Percentiles rank a stretch among this genome's conserved stretches.
phyloP scores from a whole-genome alignment of 2,797 vertebrate genomes.

The Phataginus tetradactyla region DNA sequence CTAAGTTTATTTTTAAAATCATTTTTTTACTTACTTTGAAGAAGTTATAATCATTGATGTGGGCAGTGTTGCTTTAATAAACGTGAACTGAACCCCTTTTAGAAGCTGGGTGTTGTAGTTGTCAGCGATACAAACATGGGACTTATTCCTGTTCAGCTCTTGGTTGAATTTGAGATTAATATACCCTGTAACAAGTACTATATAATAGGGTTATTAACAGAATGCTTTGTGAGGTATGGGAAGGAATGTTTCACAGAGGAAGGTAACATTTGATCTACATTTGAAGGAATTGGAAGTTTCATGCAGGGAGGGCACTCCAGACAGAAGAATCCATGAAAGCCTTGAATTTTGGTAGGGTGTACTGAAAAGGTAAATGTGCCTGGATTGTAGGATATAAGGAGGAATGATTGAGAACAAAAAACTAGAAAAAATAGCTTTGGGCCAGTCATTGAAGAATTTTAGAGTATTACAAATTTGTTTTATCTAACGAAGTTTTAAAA shows the following conservation, averaged over 20 bases:
- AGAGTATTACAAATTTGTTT: neutral
- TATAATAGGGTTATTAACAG: neutral
- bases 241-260: neutral
- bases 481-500: neutral
- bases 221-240: neutral
- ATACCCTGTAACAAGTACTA: neutral
- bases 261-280: neutral
- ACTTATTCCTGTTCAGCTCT: neutral
- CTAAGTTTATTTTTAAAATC: neutral
- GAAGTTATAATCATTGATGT: conserved; percentile 7
- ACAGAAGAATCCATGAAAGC: neutral
- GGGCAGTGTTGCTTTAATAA: neutral
- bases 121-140: neutral
- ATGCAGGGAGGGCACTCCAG: neutral
- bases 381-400: neutral
- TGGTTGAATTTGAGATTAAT: neutral
- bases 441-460: neutral
- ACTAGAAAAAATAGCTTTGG: neutral
- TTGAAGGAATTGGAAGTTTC: conserved; percentile 37
- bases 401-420: neutral
- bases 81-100: neutral
- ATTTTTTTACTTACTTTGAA: conserved; percentile 9
- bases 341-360: neutral
- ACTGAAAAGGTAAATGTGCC: neutral
- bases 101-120: neutral